phyloP scores from a whole-genome alignment of 2,888 invertebrate species.

The Orthosia gothica region DNA sequence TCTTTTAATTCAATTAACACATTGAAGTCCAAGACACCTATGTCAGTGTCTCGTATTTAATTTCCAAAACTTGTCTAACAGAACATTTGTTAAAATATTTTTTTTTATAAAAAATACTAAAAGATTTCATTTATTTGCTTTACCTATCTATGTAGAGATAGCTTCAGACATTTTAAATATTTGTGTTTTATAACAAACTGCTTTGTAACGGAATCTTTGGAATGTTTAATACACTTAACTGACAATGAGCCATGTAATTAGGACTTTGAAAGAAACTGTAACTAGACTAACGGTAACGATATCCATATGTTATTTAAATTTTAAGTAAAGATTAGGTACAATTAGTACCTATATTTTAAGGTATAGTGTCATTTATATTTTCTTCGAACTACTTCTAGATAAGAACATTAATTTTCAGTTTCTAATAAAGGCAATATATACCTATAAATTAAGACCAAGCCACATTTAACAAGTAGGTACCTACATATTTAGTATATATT shows the following conservation, averaged over 20 bases:
- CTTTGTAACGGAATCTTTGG: slow-evolving; percentile 24
- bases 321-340: not conserved
- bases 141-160: slow-evolving; percentile 13
- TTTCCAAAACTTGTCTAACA: no score
- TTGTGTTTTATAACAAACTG: slow-evolving; percentile 15
- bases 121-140: slow-evolving; percentile 4
- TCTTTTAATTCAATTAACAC: slow-evolving; percentile 5
- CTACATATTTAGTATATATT: not conserved
- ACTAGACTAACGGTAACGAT: slow-evolving; percentile 4
- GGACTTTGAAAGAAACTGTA: slow-evolving; percentile 12
- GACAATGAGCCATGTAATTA: slow-evolving; percentile 21
- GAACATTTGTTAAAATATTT: no score
- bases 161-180: slow-evolving; percentile 18
- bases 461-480: not conserved
- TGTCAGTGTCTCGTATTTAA: not conserved
- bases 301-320: no score
- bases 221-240: slow-evolving; percentile 9
- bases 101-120: not conserved
- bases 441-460: not conserved
- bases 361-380: not conserved
- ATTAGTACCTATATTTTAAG: not conserved
- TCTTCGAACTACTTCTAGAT: not conserved
- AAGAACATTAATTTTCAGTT: no score
- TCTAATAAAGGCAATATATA: no score
- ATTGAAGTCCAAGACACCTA: slow-evolving; percentile 4